A percentile compares a stretch with the other conserved stretches of the same genome.
Conservation (phyloP, 2,888 invertebrate genomes). For the Polydrusus pterygomalis region DNA sequence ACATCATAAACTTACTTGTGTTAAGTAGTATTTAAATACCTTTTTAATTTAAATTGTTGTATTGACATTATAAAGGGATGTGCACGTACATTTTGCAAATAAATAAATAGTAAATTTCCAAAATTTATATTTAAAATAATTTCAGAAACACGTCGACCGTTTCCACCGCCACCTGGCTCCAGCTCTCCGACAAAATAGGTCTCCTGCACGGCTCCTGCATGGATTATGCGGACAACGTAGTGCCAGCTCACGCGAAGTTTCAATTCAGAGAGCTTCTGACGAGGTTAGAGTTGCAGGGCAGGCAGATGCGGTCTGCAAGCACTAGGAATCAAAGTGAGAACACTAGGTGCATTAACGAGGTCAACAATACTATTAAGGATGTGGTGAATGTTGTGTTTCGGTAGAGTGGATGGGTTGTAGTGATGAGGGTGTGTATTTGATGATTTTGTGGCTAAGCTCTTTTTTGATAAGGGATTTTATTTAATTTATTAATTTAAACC, state of each 20-base stretch:
- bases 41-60: too few relatives aligned
- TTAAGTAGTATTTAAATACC: too few relatives aligned
- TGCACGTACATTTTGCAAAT: too few relatives aligned
- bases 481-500: background rate
- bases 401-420: slow-evolving; percentile 59
- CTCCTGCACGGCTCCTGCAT: slow-evolving; percentile 88
- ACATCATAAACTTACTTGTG: too few relatives aligned
- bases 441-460: slow-evolving; percentile 37
- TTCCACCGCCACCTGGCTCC: slow-evolving; percentile 83
- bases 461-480: slow-evolving; percentile 8
- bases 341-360: slow-evolving; percentile 81
- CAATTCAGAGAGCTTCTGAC: slow-evolving; percentile 86
- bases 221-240: slow-evolving; percentile 86
- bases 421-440: slow-evolving; percentile 6
- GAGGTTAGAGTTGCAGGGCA: slow-evolving; percentile 76
- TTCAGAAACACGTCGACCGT: slow-evolving; percentile 72
- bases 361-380: slow-evolving; percentile 83
- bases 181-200: slow-evolving; percentile 87
- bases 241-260: slow-evolving; percentile 91
- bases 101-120: too few relatives aligned
- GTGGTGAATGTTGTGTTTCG: slow-evolving; percentile 81
- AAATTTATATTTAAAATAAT: background rate
- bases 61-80: too few relatives aligned
- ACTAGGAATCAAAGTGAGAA: slow-evolving; percentile 82
- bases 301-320: slow-evolving; percentile 81